Evolutionary conservation across 2,797 vertebrate genomes (phyloP), one percentile per base, ranked within the genome.

Genomic region (Dallia pectoralis): DNA sequence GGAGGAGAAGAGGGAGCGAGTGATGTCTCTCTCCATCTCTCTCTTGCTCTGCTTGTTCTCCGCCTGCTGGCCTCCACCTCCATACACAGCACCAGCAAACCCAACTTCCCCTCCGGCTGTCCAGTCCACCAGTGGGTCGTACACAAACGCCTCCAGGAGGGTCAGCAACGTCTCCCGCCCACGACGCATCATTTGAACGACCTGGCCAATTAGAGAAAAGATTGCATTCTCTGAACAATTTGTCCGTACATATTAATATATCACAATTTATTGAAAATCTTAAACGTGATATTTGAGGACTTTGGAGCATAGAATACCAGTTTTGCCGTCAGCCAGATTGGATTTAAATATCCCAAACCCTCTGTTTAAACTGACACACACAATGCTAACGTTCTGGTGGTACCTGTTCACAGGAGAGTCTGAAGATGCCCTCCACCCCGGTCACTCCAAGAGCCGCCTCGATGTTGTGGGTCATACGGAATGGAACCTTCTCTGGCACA

Each of bases 391-490:
- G 33, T 3, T 36, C 8, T 36, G 33, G 33, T 3, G 33, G 74
- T 0, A 98, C 98, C 96, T 99, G 97, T 77, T 99, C 97, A 90
- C 97, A 99, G 25, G 97, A 99, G 78, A 99, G 95, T 77, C 96
- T 94, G 88, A 99, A 99, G 84, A 99, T 96, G 19, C 98, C 98
- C 87, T 99, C 97, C 33, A 99, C 97, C 75, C 97, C 97, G 0
- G 97, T 98, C 56, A 98, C 98, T 75, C 98, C 98, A 69, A 99
- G 91, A 0, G 97, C 98, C 0, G 95, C 95, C 89, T 98, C 97
- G 30, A 99, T 99, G 82, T 99, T 99, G 85, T 99, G 98, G 0
- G 98, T 99, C 98, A 99, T 99, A 71, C 97, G 95, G 90, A 99
- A 99, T 0, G 98, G 98, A 36, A 99, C 98, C 87, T 98, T 99